Conservation (phyloP, 1,140 invertebrate species). For the Dysdera silvatica region DNA sequence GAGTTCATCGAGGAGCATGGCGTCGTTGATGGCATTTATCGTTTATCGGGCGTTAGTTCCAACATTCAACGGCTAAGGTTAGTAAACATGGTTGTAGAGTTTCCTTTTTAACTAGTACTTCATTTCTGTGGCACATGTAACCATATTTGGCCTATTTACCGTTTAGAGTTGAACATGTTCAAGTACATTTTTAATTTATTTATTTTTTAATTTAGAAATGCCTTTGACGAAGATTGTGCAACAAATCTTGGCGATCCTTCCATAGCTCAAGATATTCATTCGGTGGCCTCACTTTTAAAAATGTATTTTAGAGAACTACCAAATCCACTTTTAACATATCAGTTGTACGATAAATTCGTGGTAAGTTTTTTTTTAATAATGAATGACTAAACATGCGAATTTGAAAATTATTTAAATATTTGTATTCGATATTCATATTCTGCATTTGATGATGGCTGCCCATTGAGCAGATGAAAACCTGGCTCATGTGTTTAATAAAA, state of each 20-base stretch:
- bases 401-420: too few relatives aligned
- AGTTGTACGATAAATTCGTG: constrained; percentile 87
- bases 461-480: too few relatives aligned
- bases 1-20: constrained; percentile 85
- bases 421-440: too few relatives aligned
- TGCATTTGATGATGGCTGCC: too few relatives aligned
- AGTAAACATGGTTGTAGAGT: too few relatives aligned
- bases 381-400: too few relatives aligned
- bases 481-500: not conserved
- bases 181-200: not conserved
- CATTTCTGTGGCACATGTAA: too few relatives aligned
- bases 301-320: constrained; percentile 97
- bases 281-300: constrained; percentile 88
- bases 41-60: constrained; percentile 88
- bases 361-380: constrained; percentile 39
- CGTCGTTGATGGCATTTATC: constrained; percentile 93
- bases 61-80: constrained; percentile 90
- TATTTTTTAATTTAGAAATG: constrained; percentile 46
- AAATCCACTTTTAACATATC: constrained; percentile 95
- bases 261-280: constrained; percentile 79
- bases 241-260: constrained; percentile 66
- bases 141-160: too few relatives aligned
- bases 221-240: constrained; percentile 87
- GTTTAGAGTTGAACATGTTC: not conserved
- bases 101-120: too few relatives aligned